These are phyloP conservation scores for Petrocephalus sullivani DNA, from an alignment of 2,797 vertebrate species.

Conservation along the genomic window DNA sequence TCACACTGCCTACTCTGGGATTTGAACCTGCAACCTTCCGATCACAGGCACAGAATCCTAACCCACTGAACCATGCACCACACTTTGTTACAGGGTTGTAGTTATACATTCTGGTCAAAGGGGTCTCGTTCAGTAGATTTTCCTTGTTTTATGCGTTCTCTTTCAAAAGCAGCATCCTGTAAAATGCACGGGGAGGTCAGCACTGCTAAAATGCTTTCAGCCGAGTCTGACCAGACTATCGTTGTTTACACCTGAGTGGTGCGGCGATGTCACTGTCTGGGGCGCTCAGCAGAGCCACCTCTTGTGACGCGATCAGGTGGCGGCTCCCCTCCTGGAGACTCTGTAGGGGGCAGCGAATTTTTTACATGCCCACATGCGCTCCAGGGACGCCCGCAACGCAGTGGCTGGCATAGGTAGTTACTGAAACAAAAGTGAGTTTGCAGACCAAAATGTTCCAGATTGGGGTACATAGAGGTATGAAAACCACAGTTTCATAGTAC, in stretches of 20 bases:
- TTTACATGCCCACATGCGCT: neutral
- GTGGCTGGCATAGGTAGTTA: neutral
- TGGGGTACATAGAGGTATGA: neutral
- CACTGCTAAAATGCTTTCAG: neutral
- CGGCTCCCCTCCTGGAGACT: conserved; percentile 68
- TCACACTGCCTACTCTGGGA: neutral
- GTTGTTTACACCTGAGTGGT: conserved; percentile 63
- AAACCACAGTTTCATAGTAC: neutral
- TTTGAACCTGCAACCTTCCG: neutral
- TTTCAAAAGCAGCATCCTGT: neutral
- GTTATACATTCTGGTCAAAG: neutral
- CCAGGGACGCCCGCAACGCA: neutral
- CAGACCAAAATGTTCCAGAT: neutral
- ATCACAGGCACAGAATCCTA: neutral
- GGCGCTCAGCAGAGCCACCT: conserved; percentile 65
- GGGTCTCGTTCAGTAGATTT: neutral
- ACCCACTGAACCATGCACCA: neutral
- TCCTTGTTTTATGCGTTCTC: neutral
- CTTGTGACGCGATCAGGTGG: conserved; percentile 68
- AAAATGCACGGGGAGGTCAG: neutral
- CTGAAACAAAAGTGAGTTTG: neutral
- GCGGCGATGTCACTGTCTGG: conserved; percentile 58
- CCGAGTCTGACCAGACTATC: neutral
- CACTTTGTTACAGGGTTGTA: neutral
- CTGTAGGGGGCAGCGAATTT: conserved; percentile 44